Percentiles rank a stretch among this genome's conserved stretches.
phyloP scores from a whole-genome alignment of 2,113 vertebrate species.

The Meriones unguiculatus region DNA sequence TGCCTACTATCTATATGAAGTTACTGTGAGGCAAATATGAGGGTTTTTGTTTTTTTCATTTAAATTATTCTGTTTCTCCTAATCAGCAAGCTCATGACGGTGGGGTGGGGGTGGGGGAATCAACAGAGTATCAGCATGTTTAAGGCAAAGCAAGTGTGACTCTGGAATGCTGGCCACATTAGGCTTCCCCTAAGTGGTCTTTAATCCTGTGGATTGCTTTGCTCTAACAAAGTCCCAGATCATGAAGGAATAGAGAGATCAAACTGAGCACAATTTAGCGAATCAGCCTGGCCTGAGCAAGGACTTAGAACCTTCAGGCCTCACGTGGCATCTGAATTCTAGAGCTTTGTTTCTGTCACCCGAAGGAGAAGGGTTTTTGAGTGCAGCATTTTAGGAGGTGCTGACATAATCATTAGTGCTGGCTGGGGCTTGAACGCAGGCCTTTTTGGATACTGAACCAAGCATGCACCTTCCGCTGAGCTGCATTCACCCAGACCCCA shows the following conservation, averaged over 20 bases:
- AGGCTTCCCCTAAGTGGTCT: not conserved
- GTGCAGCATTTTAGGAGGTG: not conserved
- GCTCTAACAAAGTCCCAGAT: not conserved
- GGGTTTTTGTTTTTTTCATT: not conserved
- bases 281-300: not conserved
- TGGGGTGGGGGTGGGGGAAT: not conserved
- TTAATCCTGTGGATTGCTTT: not conserved
- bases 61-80: constrained; percentile 6
- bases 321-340: not conserved
- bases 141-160: not conserved
- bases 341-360: not conserved
- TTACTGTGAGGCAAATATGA: not conserved
- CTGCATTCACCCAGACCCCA: not conserved
- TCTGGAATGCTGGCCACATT: not conserved
- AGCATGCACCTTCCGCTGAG: not conserved
- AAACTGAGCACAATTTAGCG: too few species aligned
- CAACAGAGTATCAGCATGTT: not conserved
- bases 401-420: not conserved
- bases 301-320: too few species aligned
- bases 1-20: not conserved
- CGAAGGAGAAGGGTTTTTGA: not conserved
- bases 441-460: not conserved
- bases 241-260: not conserved
- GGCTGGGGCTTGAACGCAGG: not conserved
- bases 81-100: not conserved